Conservation (phyloP, 2,797 vertebrate genomes). For the Hemitrygon akajei region DNA sequence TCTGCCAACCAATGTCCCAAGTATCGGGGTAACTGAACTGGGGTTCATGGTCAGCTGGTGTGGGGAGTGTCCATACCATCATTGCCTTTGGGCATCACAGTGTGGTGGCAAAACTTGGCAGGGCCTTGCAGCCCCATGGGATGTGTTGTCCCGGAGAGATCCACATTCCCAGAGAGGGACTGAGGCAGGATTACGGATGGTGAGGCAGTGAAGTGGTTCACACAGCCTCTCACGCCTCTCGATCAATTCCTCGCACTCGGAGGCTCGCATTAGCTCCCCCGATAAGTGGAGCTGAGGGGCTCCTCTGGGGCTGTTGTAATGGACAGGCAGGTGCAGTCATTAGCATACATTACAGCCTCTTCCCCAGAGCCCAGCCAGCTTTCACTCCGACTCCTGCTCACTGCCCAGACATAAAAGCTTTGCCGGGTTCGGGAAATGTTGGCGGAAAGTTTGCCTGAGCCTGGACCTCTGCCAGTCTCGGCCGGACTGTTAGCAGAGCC, state of each 20-base stretch:
- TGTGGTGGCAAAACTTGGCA: no score
- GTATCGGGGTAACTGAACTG: no score
- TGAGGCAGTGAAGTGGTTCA: neutral
- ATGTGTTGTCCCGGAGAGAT: no score
- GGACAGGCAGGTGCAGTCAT: neutral
- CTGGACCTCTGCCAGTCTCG: neutral
- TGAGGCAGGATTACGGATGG: neutral
- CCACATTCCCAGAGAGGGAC: neutral
- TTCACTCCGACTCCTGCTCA: neutral
- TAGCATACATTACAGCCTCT: neutral
- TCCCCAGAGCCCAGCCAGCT: neutral
- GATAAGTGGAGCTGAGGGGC: neutral
- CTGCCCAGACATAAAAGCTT: neutral
- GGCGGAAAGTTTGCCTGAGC: neutral
- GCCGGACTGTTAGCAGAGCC: neutral
- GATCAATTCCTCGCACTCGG: neutral
- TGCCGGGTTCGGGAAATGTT: neutral
- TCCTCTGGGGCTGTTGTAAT: neutral
- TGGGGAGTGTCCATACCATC: no score
- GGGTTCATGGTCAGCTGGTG: no score
- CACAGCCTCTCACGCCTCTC: neutral
- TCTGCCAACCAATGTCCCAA: no score
- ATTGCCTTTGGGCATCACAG: no score
- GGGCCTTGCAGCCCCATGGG: no score
- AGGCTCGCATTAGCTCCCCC: neutral